These are phyloP conservation scores for Rostratula benghalensis DNA, from an alignment of 2,113 vertebrate species.

Conservation along the genomic window DNA sequence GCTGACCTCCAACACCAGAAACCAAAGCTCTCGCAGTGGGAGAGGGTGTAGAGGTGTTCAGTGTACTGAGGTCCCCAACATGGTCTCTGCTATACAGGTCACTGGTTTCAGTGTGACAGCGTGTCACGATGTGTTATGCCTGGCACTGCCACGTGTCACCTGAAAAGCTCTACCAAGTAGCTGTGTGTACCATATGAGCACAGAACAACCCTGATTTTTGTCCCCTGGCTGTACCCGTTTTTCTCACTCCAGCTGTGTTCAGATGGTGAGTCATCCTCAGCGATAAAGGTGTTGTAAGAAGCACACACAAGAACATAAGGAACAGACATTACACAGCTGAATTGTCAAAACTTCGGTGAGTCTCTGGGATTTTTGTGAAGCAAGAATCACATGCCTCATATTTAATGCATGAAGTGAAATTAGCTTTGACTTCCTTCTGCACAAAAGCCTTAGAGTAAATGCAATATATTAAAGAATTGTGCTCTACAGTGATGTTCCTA, in stretches of 20 bases:
- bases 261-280: background rate
- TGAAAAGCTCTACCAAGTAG: background rate
- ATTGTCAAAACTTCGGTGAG: background rate
- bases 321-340: constrained; percentile 18
- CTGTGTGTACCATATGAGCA: background rate
- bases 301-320: background rate
- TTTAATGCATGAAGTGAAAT: constrained; percentile 24
- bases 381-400: background rate
- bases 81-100: background rate
- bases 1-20: background rate
- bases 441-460: background rate
- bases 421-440: background rate
- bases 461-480: background rate
- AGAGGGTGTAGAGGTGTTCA: background rate
- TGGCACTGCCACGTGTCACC: background rate
- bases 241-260: constrained; percentile 9
- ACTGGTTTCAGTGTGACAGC: background rate
- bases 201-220: background rate
- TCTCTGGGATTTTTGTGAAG: background rate
- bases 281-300: constrained; percentile 6
- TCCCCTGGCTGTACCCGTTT: background rate
- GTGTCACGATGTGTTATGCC: rapidly evolving
- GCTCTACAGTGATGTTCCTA: background rate
- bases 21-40: background rate
- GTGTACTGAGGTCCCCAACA: background rate